Evolutionary conservation across 2,113 vertebrate genomes (phyloP).

Genomic region (Maccullochella peelii): DNA sequence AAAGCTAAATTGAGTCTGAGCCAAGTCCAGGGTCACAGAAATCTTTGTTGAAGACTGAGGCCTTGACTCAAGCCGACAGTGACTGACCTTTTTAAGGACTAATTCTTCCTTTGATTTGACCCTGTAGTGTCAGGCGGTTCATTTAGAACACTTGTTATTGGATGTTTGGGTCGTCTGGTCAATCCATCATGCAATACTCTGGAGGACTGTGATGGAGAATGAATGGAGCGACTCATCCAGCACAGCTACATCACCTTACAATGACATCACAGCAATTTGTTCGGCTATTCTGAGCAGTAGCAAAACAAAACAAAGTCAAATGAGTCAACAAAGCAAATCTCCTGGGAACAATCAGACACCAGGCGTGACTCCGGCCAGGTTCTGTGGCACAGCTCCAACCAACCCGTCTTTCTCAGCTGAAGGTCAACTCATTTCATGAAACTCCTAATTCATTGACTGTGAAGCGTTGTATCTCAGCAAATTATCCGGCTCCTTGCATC

Average conservation of each 20-base stretch:
- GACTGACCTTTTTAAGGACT: not conserved
- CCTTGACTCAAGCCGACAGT: not conserved
- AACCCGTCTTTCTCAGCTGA: slow-evolving; percentile 19
- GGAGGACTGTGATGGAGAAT: slow-evolving; percentile 41
- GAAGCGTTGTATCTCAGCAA: slow-evolving; percentile 38
- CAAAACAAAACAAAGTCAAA: slow-evolving; percentile 74
- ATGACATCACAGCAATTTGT: slow-evolving; percentile 58
- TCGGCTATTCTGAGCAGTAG: slow-evolving; percentile 35
- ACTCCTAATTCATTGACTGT: slow-evolving; percentile 41
- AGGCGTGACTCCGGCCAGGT: slow-evolving; percentile 33
- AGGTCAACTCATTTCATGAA: slow-evolving; percentile 65
- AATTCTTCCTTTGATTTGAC: slow-evolving; percentile 15
- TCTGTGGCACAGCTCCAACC: slow-evolving; percentile 41
- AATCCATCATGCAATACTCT: slow-evolving; percentile 34
- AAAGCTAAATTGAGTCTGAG: not conserved
- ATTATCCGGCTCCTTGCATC: slow-evolving; percentile 22
- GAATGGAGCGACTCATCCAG: slow-evolving; percentile 27
- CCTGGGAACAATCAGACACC: slow-evolving; percentile 52
- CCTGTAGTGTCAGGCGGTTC: slow-evolving; percentile 1
- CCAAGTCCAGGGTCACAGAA: not conserved
- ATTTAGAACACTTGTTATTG: slow-evolving; percentile 47
- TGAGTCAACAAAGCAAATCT: slow-evolving; percentile 65
- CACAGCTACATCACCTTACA: slow-evolving; percentile 40
- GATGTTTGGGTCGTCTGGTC: slow-evolving; percentile 20
- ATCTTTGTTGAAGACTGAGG: slow-evolving; percentile 11